Evolutionary conservation across 2,888 invertebrate genomes (phyloP), one percentile per base, ranked within the genome.

Genomic region (Harmothoe impar): DNA sequence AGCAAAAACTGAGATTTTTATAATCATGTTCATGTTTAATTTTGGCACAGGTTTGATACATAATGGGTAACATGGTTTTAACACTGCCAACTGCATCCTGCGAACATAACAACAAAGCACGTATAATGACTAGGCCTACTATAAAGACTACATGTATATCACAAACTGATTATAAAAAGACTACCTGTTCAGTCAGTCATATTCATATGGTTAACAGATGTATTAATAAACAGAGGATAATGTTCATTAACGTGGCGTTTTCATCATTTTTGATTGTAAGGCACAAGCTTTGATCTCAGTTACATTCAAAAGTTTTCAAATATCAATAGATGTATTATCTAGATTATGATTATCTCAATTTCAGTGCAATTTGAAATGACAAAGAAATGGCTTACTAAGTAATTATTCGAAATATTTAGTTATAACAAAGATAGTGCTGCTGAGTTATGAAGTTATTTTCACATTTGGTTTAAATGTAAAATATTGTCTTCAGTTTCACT

Each of bases 91-190:
- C 72, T 72, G 72, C 0, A 62, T n/a, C 62, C 15, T 20, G 62
- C 25, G 25, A 29, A 72, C 29, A 29, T 72, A n/a, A 62, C 25
- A 15, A 72, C 72, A 72, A 72, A 72, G 72, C 72, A 72, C 29
- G 17, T 72, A 72, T 72, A 72, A 72, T 72, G 72, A 72, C 72
- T 72, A 72, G 62, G 72, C 72, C 72, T 72, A 72, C 72, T 20
- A n/a, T 20, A n/a, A 62, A 20, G 20, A 29, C 0, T 15, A n/a
- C n/a, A n/a, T n/a, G n/a, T n/a, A 72, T 72, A 72, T 72, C 72
- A 72, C 72, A 72, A 72, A 29, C 43, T 62, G 72, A 29, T 72
- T 15, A 72, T 72, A 29, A 29, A 72, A 72, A 29, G 25, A 72
- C 72, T n/a, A 72, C 25, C 72, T 29, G 25, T 72, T 7, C 5